These are phyloP conservation scores for Iguana delicatissima DNA, from an alignment of 2,797 vertebrate genomes.

Conservation along the genomic window DNA sequence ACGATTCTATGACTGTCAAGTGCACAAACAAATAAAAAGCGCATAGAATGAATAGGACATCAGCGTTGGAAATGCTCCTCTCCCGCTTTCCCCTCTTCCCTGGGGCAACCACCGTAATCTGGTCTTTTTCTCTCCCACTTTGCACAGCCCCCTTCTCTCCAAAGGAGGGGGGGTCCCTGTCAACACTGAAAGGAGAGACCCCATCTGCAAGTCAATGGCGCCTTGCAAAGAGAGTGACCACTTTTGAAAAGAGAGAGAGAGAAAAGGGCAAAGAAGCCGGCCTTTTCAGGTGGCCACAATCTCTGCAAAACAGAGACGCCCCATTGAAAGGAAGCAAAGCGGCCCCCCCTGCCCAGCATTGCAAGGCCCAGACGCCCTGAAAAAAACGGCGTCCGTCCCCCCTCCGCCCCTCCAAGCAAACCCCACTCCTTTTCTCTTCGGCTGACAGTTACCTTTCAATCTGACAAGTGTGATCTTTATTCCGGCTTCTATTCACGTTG, in stretches of 20 bases:
- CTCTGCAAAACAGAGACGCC: constrained; percentile 89
- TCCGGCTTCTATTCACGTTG: constrained; percentile 86
- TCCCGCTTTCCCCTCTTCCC: too few relatives aligned
- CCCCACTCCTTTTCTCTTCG: constrained; percentile 76
- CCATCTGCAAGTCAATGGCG: constrained; percentile 74
- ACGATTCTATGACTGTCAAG: too few relatives aligned
- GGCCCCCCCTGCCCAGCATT: constrained; percentile 79
- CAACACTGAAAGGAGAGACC: constrained; percentile 68
- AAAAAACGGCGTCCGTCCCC: constrained; percentile 55
- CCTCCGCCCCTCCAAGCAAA: constrained; percentile 75
- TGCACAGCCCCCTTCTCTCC: background rate
- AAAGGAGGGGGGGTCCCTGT: constrained; percentile 39
- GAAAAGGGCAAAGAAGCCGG: constrained; percentile 76
- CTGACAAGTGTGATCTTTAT: constrained; percentile 89
- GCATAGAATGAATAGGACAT: too few relatives aligned
- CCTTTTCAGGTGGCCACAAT: constrained; percentile 84
- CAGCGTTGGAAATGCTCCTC: too few relatives aligned
- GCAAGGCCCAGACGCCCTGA: constrained; percentile 79
- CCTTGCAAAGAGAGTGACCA: constrained; percentile 67
- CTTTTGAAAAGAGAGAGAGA: constrained; percentile 5
- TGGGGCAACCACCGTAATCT: too few relatives aligned
- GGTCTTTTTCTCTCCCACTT: too few relatives aligned
- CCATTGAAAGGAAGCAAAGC: constrained; percentile 84
- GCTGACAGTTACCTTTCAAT: constrained; percentile 94
- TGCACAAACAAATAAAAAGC: too few relatives aligned